Evolutionary conservation across 2,113 vertebrate species (phyloP).

Genomic region (Ammodytes dubius): DNA sequence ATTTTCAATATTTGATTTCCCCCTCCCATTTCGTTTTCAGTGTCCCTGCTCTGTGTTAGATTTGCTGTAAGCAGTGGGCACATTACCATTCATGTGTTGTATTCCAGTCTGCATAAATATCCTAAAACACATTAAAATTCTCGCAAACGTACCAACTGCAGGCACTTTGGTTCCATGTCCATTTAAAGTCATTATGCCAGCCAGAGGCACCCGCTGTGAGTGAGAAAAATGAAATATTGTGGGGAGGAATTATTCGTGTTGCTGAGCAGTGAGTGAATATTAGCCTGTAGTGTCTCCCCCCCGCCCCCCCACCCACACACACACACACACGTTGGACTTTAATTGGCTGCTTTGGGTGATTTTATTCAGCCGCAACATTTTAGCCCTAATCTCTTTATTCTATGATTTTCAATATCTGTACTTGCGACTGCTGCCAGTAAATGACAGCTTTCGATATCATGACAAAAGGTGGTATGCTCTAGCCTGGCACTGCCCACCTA

Average conservation of each 20-base stretch:
- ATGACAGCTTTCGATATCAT: neutral
- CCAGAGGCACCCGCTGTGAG: neutral
- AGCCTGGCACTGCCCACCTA: too few species aligned
- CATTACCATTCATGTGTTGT: neutral
- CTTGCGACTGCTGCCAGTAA: neutral
- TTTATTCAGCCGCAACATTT: constrained; percentile 58
- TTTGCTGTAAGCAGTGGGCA: neutral
- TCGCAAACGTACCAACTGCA: neutral
- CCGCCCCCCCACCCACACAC: too few species aligned
- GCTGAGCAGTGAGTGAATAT: constrained; percentile 15
- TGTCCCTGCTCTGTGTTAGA: neutral
- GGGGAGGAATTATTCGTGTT: constrained; percentile 9
- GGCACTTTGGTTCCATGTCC: neutral
- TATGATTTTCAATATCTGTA: neutral
- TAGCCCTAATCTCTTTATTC: constrained; percentile 30
- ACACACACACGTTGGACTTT: constrained; percentile 33
- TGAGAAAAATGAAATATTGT: neutral
- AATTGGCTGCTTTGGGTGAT: constrained; percentile 63
- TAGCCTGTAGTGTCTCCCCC: constrained; percentile 23
- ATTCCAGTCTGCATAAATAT: neutral
- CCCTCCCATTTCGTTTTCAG: neutral
- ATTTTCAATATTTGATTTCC: neutral
- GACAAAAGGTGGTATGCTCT: neutral
- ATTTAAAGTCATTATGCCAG: constrained; percentile 15
- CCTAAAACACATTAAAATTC: neutral